Evolutionary conservation across 2,113 vertebrate species (phyloP).

Genomic region (Petroica traversi): DNA sequence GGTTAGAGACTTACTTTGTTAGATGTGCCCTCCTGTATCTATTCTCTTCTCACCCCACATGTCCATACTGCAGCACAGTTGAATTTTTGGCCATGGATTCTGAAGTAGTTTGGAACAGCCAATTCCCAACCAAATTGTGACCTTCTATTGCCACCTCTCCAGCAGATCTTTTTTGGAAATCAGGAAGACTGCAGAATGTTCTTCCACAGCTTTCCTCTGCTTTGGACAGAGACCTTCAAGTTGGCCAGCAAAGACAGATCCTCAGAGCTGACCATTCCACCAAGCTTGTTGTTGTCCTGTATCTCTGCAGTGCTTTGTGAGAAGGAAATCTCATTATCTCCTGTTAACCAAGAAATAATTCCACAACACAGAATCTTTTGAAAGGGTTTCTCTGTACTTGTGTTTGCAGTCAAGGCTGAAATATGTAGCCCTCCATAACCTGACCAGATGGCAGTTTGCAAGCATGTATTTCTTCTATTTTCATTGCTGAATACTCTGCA

Average conservation of each 20-base stretch:
- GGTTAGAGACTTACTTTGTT: not conserved
- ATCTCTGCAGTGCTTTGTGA: not conserved
- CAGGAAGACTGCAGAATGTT: not conserved
- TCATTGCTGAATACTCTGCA: conserved; percentile 56
- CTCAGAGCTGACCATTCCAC: not conserved
- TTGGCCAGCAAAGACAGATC: not conserved
- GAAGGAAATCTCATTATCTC: not conserved
- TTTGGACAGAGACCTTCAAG: not conserved
- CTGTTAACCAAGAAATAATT: not conserved
- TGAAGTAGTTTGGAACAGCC: not conserved
- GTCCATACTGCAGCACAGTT: not conserved
- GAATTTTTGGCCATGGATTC: not conserved
- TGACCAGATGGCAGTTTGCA: conserved; percentile 67
- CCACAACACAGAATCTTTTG: not conserved
- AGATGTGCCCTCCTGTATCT: not conserved
- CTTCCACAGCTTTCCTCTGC: not conserved
- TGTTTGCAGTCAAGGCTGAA: conserved; percentile 63
- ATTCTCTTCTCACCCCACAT: not conserved
- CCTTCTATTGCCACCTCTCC: not conserved
- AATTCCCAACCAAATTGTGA: not conserved
- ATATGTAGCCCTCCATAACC: conserved; percentile 55
- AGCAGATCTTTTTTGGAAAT: not conserved
- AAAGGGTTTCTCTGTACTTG: conserved; percentile 24
- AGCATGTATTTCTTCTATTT: conserved; percentile 55
- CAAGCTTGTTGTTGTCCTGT: not conserved